phyloP scores from a whole-genome alignment of 2,888 invertebrate species.

The Melanostoma scalare region DNA sequence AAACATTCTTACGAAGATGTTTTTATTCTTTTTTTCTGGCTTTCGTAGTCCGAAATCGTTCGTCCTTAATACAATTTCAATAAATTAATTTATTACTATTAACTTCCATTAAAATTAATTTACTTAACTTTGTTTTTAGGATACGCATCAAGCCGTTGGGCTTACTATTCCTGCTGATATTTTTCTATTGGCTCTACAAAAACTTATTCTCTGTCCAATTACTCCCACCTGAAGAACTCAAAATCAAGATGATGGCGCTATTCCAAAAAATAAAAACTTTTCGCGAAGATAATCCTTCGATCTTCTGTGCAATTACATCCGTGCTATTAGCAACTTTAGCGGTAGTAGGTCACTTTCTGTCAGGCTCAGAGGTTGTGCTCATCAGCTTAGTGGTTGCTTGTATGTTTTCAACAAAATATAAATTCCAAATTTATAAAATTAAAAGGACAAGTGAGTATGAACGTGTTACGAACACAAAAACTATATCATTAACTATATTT shows the following conservation, averaged over 20 bases:
- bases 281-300: conserved; percentile 77
- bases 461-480: neutral
- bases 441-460: conserved; percentile 77
- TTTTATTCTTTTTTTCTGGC: no score
- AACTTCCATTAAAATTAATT: neutral
- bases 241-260: conserved; percentile 74
- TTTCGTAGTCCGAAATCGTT: no score
- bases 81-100: neutral
- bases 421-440: conserved; percentile 79
- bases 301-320: conserved; percentile 77
- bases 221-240: conserved; percentile 78
- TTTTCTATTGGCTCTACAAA: conserved; percentile 79
- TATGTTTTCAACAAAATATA: conserved; percentile 78
- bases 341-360: conserved; percentile 79
- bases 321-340: conserved; percentile 77
- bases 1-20: no score
- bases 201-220: conserved; percentile 78
- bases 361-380: conserved; percentile 79
- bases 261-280: conserved; percentile 74
- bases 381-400: conserved; percentile 77
- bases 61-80: neutral
- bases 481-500: conserved; percentile 3
- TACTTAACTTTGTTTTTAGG: conserved; percentile 73
- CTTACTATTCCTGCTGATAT: conserved; percentile 77
- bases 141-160: conserved; percentile 79